These are phyloP conservation scores for Sycobia sp. DNA, from an alignment of 1,140 invertebrate species.

Conservation along the genomic window DNA sequence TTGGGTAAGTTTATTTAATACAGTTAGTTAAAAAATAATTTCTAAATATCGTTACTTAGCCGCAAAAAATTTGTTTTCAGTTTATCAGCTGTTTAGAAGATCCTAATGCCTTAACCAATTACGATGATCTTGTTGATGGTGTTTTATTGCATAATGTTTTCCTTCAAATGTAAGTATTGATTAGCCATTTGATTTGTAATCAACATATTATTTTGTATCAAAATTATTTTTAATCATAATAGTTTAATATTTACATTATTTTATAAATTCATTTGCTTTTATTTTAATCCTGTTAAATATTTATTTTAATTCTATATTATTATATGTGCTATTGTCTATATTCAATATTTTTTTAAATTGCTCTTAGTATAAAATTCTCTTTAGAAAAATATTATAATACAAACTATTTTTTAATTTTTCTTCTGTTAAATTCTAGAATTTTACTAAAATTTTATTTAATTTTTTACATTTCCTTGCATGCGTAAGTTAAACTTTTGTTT, in stretches of 20 bases:
- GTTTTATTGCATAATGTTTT: slow-evolving; percentile 29
- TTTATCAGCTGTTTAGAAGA: neutral
- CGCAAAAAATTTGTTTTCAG: slow-evolving; percentile 1
- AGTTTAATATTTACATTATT: neutral
- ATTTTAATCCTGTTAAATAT: neutral
- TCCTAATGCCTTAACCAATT: neutral
- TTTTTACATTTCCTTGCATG: too few species aligned
- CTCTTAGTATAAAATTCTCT: too few species aligned
- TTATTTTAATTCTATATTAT: neutral
- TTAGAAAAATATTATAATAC: too few species aligned
- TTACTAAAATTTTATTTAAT: too few species aligned
- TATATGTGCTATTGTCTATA: neutral
- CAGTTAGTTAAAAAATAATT: neutral
- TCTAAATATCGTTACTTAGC: neutral
- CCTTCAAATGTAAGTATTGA: slow-evolving; percentile 31
- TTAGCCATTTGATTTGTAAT: too few species aligned
- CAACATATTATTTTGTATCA: too few species aligned
- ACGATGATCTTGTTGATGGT: slow-evolving; percentile 35
- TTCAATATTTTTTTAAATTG: neutral
- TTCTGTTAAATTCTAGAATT: too few species aligned
- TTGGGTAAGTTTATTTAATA: slow-evolving; percentile 29
- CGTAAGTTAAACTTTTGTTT: too few species aligned
- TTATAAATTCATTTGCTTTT: neutral
- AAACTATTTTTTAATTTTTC: too few species aligned
- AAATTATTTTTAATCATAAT: neutral